A percentile compares a stretch with the other conserved stretches of the same genome.
phyloP scores from a whole-genome alignment of 2,888 invertebrate genomes.

The Ceriagrion tenellum region DNA sequence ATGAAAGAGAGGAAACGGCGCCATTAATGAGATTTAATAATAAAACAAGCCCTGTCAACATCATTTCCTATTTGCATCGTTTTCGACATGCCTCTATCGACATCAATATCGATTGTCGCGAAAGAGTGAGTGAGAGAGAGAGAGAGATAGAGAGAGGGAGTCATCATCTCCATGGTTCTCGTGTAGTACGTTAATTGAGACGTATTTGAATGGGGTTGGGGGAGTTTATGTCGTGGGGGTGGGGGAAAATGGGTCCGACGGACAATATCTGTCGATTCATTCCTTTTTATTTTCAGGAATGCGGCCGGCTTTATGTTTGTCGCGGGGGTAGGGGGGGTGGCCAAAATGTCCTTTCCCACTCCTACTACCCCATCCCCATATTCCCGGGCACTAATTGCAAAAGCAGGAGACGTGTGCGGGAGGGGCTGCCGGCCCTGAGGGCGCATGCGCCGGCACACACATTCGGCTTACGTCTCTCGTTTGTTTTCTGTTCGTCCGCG shows the following conservation, averaged over 20 bases:
- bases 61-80: slow-evolving; percentile 17
- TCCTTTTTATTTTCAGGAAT: slow-evolving; percentile 17
- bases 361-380: background rate
- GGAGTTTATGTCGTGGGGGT: background rate
- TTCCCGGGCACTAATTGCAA: background rate
- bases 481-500: background rate
- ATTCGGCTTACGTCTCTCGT: background rate
- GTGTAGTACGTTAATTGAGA: slow-evolving; percentile 25
- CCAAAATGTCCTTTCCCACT: background rate
- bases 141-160: background rate
- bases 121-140: background rate
- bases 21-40: slow-evolving; percentile 28
- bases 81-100: background rate
- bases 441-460: background rate
- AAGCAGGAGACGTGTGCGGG: background rate
- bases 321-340: background rate
- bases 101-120: slow-evolving; percentile 9
- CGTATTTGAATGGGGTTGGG: background rate
- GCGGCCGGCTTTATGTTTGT: slow-evolving; percentile 20
- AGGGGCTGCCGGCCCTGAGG: background rate
- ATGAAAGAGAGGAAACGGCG: background rate
- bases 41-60: slow-evolving; percentile 35
- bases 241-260: background rate
- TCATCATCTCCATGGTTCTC: background rate
- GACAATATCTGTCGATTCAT: slow-evolving; percentile 4